phyloP scores from a whole-genome alignment of 1,140 invertebrate genomes.

The honey bee (Apis mellifera) region DNA sequence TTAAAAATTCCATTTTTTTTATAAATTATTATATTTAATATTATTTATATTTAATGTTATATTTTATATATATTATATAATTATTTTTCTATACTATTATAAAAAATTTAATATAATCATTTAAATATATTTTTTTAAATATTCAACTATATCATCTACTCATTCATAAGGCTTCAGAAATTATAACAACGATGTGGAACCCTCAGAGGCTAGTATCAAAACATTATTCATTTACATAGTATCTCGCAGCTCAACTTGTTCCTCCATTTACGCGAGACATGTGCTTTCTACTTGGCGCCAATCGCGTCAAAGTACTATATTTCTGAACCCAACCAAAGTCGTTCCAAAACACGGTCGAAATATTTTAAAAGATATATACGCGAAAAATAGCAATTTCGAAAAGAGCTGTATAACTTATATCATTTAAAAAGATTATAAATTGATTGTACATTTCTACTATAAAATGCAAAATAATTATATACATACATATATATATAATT shows the following conservation, averaged over 20 bases:
- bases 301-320: background rate
- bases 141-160: no score
- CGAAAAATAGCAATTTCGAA: background rate
- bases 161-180: background rate
- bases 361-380: background rate
- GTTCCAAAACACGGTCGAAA: background rate
- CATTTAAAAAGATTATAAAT: no score
- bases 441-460: no score
- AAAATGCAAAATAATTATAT: no score
- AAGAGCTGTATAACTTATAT: background rate
- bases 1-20: no score
- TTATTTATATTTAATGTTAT: no score
- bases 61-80: no score
- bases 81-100: no score
- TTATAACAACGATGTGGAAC: background rate
- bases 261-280: slow-evolving; percentile 47
- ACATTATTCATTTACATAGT: slow-evolving; percentile 49
- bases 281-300: slow-evolving; percentile 55
- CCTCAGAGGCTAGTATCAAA: slow-evolving; percentile 17
- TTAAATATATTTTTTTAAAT: background rate
- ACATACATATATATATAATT: no score
- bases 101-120: background rate
- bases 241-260: slow-evolving; percentile 36
- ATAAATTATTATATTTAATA: no score
- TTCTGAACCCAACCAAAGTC: slow-evolving; percentile 19